phyloP scores from a whole-genome alignment of 2,888 invertebrate species.

The Lasioglossum figueresi region DNA sequence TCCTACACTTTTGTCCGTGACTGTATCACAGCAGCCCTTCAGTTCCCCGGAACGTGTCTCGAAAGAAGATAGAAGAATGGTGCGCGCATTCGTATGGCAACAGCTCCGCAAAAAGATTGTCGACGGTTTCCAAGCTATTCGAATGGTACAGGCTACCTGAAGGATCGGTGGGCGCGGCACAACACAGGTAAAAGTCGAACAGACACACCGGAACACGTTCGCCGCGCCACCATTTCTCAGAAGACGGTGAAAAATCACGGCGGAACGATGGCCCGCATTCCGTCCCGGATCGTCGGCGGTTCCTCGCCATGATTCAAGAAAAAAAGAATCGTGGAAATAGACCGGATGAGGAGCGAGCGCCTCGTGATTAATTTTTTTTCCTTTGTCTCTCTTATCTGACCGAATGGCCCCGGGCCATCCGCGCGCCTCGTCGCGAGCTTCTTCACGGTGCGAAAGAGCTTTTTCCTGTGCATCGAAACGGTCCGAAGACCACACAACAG shows the following conservation, averaged over 20 bases:
- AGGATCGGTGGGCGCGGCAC: slow-evolving; percentile 42
- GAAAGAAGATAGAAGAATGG: background rate
- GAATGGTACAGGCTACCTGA: slow-evolving; percentile 10
- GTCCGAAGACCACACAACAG: background rate
- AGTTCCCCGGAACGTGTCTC: background rate
- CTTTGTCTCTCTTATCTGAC: slow-evolving; percentile 52
- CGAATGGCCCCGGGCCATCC: slow-evolving; percentile 47
- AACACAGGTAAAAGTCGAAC: slow-evolving; percentile 35
- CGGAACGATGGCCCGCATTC: slow-evolving; percentile 67
- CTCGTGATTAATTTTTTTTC: slow-evolving; percentile 63
- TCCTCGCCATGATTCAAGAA: slow-evolving; percentile 60
- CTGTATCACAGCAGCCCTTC: no score
- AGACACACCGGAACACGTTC: slow-evolving; percentile 35
- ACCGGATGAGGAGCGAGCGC: slow-evolving; percentile 50
- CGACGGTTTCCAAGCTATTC: slow-evolving; percentile 36
- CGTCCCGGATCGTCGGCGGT: slow-evolving; percentile 44
- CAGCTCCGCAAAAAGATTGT: slow-evolving; percentile 31
- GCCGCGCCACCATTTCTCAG: slow-evolving; percentile 59
- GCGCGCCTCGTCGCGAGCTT: slow-evolving; percentile 36
- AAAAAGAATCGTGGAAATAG: slow-evolving; percentile 69
- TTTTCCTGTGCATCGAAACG: slow-evolving; percentile 23
- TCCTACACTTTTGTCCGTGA: no score
- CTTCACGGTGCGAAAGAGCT: slow-evolving; percentile 9
- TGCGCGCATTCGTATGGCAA: slow-evolving; percentile 11
- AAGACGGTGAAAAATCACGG: slow-evolving; percentile 65